Evolutionary conservation across 2,888 invertebrate genomes (phyloP).

Genomic region (Dryadula phaetusa): DNA sequence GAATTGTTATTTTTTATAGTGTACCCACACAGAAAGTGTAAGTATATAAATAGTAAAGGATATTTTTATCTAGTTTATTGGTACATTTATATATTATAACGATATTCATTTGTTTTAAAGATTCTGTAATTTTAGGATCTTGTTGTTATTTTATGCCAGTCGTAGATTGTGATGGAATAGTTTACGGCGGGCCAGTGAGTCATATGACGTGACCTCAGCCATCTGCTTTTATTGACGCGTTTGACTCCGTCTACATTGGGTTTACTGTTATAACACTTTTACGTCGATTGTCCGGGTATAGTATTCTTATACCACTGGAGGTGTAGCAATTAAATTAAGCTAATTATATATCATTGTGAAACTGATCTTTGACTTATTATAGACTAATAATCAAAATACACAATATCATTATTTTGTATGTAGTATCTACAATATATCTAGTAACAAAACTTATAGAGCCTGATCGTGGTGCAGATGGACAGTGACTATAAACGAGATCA

Average conservation of each 20-base stretch:
- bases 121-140: no score
- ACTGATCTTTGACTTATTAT: neutral
- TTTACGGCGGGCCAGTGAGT: slow-evolving; percentile 48
- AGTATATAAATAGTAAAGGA: no score
- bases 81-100: neutral
- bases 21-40: no score
- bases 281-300: slow-evolving; percentile 23
- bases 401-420: no score
- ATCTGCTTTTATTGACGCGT: slow-evolving; percentile 46
- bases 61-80: no score
- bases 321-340: neutral
- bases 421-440: no score
- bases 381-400: no score
- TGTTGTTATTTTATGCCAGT: slow-evolving; percentile 26
- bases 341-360: neutral
- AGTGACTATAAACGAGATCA: no score
- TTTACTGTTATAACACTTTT: slow-evolving; percentile 38
- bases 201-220: slow-evolving; percentile 47
- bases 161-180: slow-evolving; percentile 40
- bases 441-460: no score
- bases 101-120: no score
- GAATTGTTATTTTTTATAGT: no score
- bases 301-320: neutral
- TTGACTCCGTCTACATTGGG: slow-evolving; percentile 25
- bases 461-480: no score